phyloP scores from a whole-genome alignment of 2,113 vertebrate species.

The mouse (Mus musculus) region DNA sequence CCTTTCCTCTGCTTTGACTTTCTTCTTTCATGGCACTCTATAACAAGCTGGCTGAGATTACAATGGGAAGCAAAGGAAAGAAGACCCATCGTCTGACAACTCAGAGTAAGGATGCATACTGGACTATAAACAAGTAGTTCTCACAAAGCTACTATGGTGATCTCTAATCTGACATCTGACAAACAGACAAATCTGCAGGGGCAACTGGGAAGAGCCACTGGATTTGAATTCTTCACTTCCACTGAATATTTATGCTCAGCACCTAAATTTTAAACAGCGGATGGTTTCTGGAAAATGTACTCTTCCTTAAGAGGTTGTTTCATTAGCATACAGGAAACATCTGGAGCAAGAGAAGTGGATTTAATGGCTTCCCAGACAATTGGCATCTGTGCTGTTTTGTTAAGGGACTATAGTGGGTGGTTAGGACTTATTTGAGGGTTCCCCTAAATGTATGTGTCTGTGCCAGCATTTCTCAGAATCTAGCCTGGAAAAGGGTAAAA shows the following conservation, averaged over 20 bases:
- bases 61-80: neutral
- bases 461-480: slow-evolving; percentile 69
- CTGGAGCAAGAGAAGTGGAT: slow-evolving; percentile 53
- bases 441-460: neutral
- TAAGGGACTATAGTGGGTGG: slow-evolving; percentile 2
- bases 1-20: neutral
- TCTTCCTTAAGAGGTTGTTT: slow-evolving; percentile 59
- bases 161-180: slow-evolving; percentile 76
- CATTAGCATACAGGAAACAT: slow-evolving; percentile 68
- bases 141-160: slow-evolving; percentile 52
- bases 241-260: slow-evolving; percentile 54
- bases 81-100: neutral
- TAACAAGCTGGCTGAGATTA: neutral
- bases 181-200: slow-evolving; percentile 52
- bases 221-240: slow-evolving; percentile 75
- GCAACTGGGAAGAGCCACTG: slow-evolving; percentile 63
- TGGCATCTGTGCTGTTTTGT: slow-evolving; percentile 43
- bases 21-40: neutral
- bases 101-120: slow-evolving; percentile 21
- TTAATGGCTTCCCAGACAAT: slow-evolving; percentile 24
- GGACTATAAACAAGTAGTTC: slow-evolving; percentile 64
- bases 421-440: slow-evolving; percentile 58
- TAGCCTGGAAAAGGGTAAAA: slow-evolving; percentile 52
- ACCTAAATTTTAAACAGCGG: slow-evolving; percentile 63
- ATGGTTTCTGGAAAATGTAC: slow-evolving; percentile 53